phyloP scores from a whole-genome alignment of 1,140 invertebrate genomes.

The Archegozetes longisetosus region DNA sequence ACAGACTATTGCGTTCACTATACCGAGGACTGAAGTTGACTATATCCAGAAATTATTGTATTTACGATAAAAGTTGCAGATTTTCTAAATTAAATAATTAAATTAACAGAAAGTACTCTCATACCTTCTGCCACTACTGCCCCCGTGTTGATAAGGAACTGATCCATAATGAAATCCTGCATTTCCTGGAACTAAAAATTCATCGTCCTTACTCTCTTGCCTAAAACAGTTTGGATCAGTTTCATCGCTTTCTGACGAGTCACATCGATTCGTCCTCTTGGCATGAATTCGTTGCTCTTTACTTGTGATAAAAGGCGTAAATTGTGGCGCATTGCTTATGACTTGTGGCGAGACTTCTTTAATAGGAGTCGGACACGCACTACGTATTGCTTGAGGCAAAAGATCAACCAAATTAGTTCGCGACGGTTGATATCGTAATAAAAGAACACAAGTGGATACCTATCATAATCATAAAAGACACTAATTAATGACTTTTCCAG shows the following conservation, averaged over 20 bases:
- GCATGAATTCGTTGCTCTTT: conserved; percentile 15
- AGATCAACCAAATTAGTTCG: conserved; percentile 68
- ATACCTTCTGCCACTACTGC: conserved; percentile 13
- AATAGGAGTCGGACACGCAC: conserved; percentile 21
- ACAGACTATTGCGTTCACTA: too few species aligned
- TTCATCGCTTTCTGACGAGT: conserved; percentile 21
- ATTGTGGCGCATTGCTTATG: not conserved
- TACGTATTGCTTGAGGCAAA: conserved; percentile 46
- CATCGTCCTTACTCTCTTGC: conserved; percentile 16
- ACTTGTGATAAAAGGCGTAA: conserved; percentile 1
- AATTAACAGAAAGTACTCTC: too few species aligned
- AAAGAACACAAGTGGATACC: conserved; percentile 21
- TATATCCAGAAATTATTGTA: too few species aligned
- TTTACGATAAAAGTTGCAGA: too few species aligned
- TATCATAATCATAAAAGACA: not conserved
- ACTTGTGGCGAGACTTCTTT: conserved; percentile 15
- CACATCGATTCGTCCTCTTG: conserved; percentile 19
- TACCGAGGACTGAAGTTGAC: too few species aligned
- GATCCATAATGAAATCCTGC: conserved; percentile 15
- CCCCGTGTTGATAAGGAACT: conserved; percentile 18
- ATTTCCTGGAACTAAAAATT: conserved; percentile 15
- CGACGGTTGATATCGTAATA: conserved; percentile 62
- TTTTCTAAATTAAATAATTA: too few species aligned
- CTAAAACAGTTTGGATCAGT: conserved; percentile 15
- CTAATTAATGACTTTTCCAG: too few species aligned